Percentiles rank a stretch among this genome's conserved stretches.
phyloP scores from a whole-genome alignment of 2,888 invertebrate genomes.

The Nebria brevicollis region DNA sequence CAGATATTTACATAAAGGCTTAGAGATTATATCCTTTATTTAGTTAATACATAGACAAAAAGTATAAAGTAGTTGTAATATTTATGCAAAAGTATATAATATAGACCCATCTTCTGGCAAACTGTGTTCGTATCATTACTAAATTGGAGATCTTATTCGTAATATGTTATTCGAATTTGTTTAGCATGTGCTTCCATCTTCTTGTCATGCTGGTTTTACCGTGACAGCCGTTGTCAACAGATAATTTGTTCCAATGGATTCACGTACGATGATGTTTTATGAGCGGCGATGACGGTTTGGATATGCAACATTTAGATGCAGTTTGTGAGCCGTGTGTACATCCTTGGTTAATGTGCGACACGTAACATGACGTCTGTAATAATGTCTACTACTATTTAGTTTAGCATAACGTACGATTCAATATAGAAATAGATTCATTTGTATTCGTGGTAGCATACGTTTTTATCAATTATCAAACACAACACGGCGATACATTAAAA shows the following conservation, averaged over 20 bases:
- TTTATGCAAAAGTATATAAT: no score
- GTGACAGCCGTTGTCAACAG: constrained; percentile 25
- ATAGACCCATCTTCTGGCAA: no score
- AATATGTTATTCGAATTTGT: constrained; percentile 32
- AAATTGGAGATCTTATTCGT: constrained; percentile 9
- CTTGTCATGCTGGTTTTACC: constrained; percentile 10
- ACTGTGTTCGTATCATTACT: background rate
- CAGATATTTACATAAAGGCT: no score
- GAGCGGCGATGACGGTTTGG: background rate
- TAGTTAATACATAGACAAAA: no score
- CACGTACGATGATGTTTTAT: background rate
- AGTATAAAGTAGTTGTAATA: no score
- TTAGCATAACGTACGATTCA: background rate
- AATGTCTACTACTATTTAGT: background rate
- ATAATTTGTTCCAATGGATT: constrained; percentile 30
- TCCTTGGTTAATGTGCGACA: constrained; percentile 1
- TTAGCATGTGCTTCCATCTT: constrained; percentile 26
- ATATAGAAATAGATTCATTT: background rate
- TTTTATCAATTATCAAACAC: background rate
- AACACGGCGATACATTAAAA: no score
- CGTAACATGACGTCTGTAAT: background rate
- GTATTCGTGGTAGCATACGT: background rate
- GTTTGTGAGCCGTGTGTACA: background rate
- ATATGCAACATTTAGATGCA: constrained; percentile 1
- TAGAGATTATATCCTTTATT: no score